Evolutionary conservation across 2,797 vertebrate genomes (phyloP).

Genomic region (Falco berigora): DNA sequence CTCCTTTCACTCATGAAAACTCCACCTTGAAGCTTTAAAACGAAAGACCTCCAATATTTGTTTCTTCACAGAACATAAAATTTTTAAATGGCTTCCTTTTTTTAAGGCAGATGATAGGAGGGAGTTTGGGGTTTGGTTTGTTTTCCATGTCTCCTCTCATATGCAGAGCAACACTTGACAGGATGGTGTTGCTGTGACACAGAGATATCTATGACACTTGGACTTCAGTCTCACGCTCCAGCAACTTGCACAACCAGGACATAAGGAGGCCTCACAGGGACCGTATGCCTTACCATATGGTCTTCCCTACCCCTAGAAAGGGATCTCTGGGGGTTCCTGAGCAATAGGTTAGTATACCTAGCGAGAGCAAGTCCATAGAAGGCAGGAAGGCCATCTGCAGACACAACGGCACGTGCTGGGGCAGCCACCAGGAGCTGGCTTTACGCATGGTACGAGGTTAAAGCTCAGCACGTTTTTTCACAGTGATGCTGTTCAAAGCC

Average conservation of each 20-base stretch:
- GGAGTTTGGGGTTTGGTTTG: neutral
- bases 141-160: neutral
- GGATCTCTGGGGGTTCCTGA: neutral
- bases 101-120: neutral
- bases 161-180: neutral
- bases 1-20: neutral
- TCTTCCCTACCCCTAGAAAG: neutral
- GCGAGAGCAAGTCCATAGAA: neutral
- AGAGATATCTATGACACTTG: constrained; percentile 2
- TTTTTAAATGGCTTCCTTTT: neutral
- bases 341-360: neutral
- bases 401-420: neutral
- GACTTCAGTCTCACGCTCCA: constrained; percentile 25
- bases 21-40: neutral
- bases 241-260: constrained; percentile 6
- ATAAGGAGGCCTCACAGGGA: neutral
- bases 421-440: neutral
- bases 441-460: neutral
- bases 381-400: neutral
- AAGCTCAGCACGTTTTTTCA: neutral
- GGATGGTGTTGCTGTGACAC: constrained; percentile 39
- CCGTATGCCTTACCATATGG: constrained; percentile 30
- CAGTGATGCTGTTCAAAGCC: neutral
- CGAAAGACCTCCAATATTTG: neutral
- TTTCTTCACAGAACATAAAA: neutral